Conservation (phyloP, 1,140 invertebrate genomes). For the Aphaenogaster ashmeadi region DNA sequence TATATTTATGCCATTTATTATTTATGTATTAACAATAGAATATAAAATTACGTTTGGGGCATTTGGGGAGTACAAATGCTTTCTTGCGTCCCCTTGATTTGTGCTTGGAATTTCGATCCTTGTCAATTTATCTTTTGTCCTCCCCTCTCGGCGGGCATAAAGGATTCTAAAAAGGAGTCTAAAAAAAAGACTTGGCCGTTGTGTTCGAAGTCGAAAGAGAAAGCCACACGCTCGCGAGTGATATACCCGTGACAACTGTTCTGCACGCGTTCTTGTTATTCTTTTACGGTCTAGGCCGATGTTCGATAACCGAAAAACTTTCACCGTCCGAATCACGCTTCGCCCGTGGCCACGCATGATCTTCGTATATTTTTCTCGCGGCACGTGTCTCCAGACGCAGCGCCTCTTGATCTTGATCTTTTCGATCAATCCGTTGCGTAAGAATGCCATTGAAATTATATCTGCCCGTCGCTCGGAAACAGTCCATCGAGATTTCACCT, state of each 20-base stretch:
- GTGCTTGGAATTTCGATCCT: background rate
- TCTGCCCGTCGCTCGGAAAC: background rate
- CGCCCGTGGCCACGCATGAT: constrained; percentile 61
- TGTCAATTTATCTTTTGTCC: constrained; percentile 1
- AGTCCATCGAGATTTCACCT: background rate
- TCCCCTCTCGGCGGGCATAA: background rate
- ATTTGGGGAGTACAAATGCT: background rate
- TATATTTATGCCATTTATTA: background rate
- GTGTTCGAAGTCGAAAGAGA: constrained; percentile 72
- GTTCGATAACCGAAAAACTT: constrained; percentile 82
- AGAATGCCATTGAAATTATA: constrained; percentile 53
- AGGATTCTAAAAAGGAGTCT: background rate
- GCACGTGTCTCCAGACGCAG: background rate
- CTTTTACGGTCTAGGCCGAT: constrained; percentile 81
- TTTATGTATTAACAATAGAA: background rate
- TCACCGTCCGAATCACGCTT: constrained; percentile 75
- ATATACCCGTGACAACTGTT: constrained; percentile 55
- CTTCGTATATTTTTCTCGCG: constrained; percentile 5
- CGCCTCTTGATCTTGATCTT: constrained; percentile 69
- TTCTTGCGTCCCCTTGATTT: background rate
- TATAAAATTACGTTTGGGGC: background rate
- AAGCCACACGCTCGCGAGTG: constrained; percentile 62
- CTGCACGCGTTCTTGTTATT: constrained; percentile 64
- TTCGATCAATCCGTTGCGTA: constrained; percentile 57
- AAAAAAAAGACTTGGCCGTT: background rate